phyloP scores from a whole-genome alignment of 2,888 invertebrate genomes.

The Rotaria magnacalcarata region DNA sequence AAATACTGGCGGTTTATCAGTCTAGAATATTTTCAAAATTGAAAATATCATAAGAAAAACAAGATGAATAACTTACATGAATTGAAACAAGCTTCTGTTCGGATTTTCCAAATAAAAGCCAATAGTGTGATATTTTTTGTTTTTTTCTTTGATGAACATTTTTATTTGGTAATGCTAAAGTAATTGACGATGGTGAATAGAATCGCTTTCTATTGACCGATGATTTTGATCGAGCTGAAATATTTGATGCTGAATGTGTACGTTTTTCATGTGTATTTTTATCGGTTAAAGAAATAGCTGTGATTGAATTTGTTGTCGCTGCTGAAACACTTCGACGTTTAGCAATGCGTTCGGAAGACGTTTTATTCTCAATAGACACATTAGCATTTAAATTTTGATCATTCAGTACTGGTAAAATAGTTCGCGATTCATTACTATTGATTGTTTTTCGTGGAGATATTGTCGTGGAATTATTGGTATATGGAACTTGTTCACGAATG shows the following conservation, averaged over 20 bases:
- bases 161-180: neutral
- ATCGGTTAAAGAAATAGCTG: neutral
- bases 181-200: neutral
- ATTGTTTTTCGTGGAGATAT: neutral
- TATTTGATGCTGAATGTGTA: neutral
- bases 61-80: slow-evolving; percentile 46
- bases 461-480: neutral
- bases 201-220: neutral
- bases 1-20: slow-evolving; percentile 70
- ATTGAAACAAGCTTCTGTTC: slow-evolving; percentile 50
- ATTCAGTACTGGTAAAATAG: neutral
- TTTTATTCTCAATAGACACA: neutral
- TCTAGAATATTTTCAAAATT: slow-evolving; percentile 62
- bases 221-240: neutral
- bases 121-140: slow-evolving; percentile 43
- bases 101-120: slow-evolving; percentile 51
- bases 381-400: neutral
- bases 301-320: neutral
- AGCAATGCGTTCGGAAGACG: neutral
- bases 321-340: slow-evolving; percentile 19
- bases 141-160: neutral
- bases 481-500: neutral
- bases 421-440: neutral
- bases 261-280: neutral
- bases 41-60: neutral